These are phyloP conservation scores for Lasioglossum baleicum DNA, from an alignment of 1,140 invertebrate genomes.

Conservation along the genomic window DNA sequence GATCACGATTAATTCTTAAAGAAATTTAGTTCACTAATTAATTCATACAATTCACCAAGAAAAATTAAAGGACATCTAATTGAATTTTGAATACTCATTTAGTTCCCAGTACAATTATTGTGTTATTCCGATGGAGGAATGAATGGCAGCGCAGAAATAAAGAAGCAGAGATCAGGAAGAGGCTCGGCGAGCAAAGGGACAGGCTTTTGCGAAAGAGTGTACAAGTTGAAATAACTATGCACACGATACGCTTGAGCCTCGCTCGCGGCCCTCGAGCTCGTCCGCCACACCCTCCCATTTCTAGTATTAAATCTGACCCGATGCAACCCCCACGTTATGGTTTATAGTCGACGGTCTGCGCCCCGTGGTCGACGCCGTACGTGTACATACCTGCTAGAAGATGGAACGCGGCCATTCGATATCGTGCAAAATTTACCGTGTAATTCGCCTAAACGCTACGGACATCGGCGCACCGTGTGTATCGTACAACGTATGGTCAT, in stretches of 20 bases:
- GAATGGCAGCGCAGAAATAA: neutral
- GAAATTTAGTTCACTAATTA: too few species aligned
- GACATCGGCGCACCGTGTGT: constrained; percentile 26
- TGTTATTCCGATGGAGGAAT: too few species aligned
- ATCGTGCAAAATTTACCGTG: constrained; percentile 65
- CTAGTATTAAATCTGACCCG: constrained; percentile 75
- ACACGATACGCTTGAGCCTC: constrained; percentile 61
- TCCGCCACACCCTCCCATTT: constrained; percentile 71
- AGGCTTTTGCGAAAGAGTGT: constrained; percentile 57
- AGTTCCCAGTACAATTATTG: too few species aligned
- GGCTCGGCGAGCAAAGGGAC: neutral
- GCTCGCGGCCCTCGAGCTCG: constrained; percentile 54
- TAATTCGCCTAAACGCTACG: constrained; percentile 59
- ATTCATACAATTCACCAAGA: too few species aligned
- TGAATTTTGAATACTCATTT: too few species aligned
- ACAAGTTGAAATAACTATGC: constrained; percentile 60
- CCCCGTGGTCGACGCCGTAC: constrained; percentile 7
- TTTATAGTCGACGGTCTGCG: constrained; percentile 54
- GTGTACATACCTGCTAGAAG: constrained; percentile 50
- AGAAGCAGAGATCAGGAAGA: neutral
- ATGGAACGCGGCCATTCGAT: constrained; percentile 62
- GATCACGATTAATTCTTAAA: too few species aligned
- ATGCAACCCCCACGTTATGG: constrained; percentile 61
- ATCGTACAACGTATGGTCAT: constrained; percentile 38
- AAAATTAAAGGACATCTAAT: too few species aligned